These are phyloP conservation scores for Cyclura pinguis DNA, from an alignment of 2,797 vertebrate species.

Conservation along the genomic window DNA sequence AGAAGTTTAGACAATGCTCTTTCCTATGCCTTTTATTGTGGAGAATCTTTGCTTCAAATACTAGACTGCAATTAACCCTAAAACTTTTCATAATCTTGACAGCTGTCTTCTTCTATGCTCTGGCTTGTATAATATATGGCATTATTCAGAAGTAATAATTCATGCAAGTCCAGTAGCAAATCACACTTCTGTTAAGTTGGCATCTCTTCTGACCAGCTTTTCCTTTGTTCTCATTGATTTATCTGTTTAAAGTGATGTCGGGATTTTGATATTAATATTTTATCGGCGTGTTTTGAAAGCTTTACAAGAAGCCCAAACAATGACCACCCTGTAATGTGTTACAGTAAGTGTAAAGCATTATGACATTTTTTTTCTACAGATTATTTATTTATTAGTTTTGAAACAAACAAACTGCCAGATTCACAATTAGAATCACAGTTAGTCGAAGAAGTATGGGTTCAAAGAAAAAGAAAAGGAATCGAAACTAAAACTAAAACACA, in stretches of 20 bases:
- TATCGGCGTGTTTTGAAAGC: constrained; percentile 60
- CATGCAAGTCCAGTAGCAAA: constrained; percentile 2
- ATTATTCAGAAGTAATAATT: accelerated
- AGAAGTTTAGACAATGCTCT: neutral
- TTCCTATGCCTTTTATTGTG: neutral
- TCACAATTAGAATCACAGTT: no score
- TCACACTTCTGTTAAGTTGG: constrained; percentile 35
- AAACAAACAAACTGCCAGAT: no score
- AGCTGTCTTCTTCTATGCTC: neutral
- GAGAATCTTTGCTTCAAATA: neutral
- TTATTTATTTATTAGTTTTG: no score
- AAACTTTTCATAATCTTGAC: neutral
- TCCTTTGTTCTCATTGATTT: constrained; percentile 54
- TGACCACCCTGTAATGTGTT: constrained; percentile 58
- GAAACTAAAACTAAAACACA: no score
- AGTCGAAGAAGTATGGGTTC: no score
- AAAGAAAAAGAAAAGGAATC: no score
- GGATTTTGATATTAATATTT: constrained; percentile 72
- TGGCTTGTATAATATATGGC: accelerated
- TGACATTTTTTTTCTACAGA: no score
- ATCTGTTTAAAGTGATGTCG: constrained; percentile 59
- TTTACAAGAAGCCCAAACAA: constrained; percentile 66
- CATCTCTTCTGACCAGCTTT: neutral
- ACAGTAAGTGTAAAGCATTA: constrained; percentile 53
- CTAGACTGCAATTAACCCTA: neutral